Base-by-base conservation (phyloP, 2,113 vertebrate species). In the Catharus fuscescens region DNA sequence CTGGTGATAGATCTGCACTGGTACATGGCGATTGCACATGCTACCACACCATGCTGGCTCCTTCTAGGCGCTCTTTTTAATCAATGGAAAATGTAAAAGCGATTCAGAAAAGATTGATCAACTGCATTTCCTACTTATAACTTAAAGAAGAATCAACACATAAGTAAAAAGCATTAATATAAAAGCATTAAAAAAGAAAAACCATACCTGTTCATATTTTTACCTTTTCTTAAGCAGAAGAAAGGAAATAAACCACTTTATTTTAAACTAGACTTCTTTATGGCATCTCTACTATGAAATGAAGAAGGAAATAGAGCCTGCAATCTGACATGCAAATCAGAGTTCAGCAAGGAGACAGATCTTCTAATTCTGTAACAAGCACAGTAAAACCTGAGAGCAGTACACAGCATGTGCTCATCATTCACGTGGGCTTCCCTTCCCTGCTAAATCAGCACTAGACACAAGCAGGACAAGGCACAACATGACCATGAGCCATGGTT, bases 401-500 rank as follows among this genome's bases (percentile, higher is more conserved):
- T 5, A 25, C 32, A 5, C 26, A 66, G 53, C 56, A 45, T 1
- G 2, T 50, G 59, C 42, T 65, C 23, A 32, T 61, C 57, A 7
- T n/a, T 72, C 48, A 36, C 4, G 4, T 2, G 16, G 53, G 53
- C 57, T 71, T 52, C 0, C 2, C 29, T 60, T 70, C 60, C 80
- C 29, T 48, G 24, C 60, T 71, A 50, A 73, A 60, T 25, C 2
- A 0, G 45, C 3, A 2, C 36, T 25, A 73, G 52, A 18, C 23
- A 19, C 61, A 38, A 67, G 62, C 28, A 77, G 66, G 45, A 72
- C 12, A 48, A 45, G 61, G 45, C 50, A 56, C 28, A 65, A 52
- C 2, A 2, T 29, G 61, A 61, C 29, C n/a, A 3, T 4, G 48
- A 67, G 45, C 32, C 0, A 0, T 26, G 60, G 31, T 80, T 84